Base-by-base conservation (phyloP, 2,113 vertebrate genomes). In the Plectropomus leopardus region DNA sequence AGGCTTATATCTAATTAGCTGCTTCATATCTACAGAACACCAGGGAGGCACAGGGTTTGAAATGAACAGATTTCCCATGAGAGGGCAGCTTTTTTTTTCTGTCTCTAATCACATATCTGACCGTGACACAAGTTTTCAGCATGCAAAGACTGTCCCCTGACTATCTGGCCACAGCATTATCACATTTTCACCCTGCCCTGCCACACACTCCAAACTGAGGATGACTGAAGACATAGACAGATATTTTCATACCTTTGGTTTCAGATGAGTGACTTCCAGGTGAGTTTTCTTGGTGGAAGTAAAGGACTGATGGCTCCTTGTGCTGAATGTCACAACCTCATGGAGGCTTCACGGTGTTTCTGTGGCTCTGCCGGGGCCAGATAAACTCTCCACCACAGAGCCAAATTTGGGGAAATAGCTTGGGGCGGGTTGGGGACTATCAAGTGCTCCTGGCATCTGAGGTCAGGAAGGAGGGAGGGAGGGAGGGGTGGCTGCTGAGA, bases 181-280 rank as follows among this genome's bases (percentile, higher is more conserved):
- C 65, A 66, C 80, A 79, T 53, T 78, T 53, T 72, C 66, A 76
- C 32, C 54, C 23, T 15, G 55, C 24, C 32, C 2, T 0, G 8
- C 44, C 28, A 51, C 23, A 5, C 36, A 24, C 16, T 32, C 11
- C 16, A 7, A 9, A 50, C 10, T 1, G 16, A 47, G 7, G 36
- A 24, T 23, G 15, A 50, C 50, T 24, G 1, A 8, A 64, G 32
- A 48, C 13, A 23, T 1, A 5, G 19, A 34, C 9, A 68, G 40
- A 55, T 30, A 60, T 36, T 60, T 59, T 5, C 48, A 1, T 91
- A 93, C 91, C 92, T 92, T 79, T 54, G 53, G 34, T 42, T 87
- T 55, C 81, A 65, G 75, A 54, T 1, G 40, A 73, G 32, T 1
- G 17, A 17, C 55, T 73, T 76, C 71, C 10, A 64, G 76, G 48